These are phyloP conservation scores for Jacana jacana DNA, from an alignment of 2,113 vertebrate species.

Conservation along the genomic window DNA sequence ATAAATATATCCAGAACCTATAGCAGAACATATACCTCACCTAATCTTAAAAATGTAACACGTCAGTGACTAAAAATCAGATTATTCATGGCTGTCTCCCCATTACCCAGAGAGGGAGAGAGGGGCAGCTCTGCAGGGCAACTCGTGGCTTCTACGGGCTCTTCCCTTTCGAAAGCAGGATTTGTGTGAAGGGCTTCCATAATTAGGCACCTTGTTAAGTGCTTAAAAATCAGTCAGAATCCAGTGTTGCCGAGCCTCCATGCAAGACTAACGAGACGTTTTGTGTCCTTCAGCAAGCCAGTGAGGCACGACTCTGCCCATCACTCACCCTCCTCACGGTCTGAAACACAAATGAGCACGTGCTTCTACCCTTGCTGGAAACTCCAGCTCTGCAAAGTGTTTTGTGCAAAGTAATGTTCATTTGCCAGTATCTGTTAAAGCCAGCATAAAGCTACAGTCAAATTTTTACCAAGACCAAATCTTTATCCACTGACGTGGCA, in stretches of 20 bases:
- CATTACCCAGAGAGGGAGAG: neutral
- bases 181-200: neutral
- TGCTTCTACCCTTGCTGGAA: neutral
- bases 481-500: neutral
- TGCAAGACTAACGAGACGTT: neutral
- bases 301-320: neutral
- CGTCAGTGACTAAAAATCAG: neutral
- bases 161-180: neutral
- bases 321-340: neutral
- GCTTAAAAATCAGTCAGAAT: neutral
- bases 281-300: conserved; percentile 14
- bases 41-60: neutral
- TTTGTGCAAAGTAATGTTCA: neutral
- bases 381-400: neutral
- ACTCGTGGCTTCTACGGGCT: neutral
- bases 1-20: neutral
- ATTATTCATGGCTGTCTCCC: fast-evolving
- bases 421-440: neutral
- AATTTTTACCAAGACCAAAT: neutral
- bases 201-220: neutral
- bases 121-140: neutral
- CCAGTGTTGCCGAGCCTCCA: neutral
- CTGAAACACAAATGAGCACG: neutral
- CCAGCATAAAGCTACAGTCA: neutral
- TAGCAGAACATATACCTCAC: neutral